Evolutionary conservation across 1,140 invertebrate genomes (phyloP), one percentile per base, ranked within the genome.

Genomic region (Aphaenogaster ashmeadi): DNA sequence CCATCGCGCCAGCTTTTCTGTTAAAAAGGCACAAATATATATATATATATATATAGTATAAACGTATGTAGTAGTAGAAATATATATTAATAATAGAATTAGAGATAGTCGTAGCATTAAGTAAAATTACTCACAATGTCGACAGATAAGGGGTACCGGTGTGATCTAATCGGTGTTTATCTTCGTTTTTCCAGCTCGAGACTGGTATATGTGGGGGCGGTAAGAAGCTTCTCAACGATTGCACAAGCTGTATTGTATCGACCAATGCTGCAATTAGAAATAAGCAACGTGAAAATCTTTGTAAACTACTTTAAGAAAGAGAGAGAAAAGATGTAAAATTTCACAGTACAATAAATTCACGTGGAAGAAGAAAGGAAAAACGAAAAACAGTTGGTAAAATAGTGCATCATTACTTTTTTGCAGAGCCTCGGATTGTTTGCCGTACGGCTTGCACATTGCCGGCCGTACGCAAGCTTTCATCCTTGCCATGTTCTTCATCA

Each of bases 361-460:
- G 6, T 21, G 7, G 8, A 56, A 62, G 72, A 58, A 58, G 4
- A 41, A 56, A 56, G 18, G 4, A 54, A 60, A 50, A 38, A 83
- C 1, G 33, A 33, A 66, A 78, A 50, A 71, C 38, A 13, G 69
- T 69, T 41, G 58, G 3, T 66, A 74, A 41, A 54, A 64, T 44
- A 60, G 2, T 52, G 21, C 52, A 15, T 86, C 41, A 79, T 96
- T 95, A 98, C 97, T 98, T 96, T 98, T 98, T 94, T 98, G 98
- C 90, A 98, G 95, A 93, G 97, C 97, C 95, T 98, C 98, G 54
- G 97, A 98, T 94, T 98, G 98, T 94, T 98, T 98, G 89, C 98
- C 98, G 94, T 98, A 98, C 54, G 98, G 98, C 94, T 98, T 98
- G 93, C 98, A 98, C 98, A 98, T 98, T 38, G 98, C 97, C 84